phyloP scores from a whole-genome alignment of 2,888 invertebrate genomes.

The Xestobium rufovillosum region DNA sequence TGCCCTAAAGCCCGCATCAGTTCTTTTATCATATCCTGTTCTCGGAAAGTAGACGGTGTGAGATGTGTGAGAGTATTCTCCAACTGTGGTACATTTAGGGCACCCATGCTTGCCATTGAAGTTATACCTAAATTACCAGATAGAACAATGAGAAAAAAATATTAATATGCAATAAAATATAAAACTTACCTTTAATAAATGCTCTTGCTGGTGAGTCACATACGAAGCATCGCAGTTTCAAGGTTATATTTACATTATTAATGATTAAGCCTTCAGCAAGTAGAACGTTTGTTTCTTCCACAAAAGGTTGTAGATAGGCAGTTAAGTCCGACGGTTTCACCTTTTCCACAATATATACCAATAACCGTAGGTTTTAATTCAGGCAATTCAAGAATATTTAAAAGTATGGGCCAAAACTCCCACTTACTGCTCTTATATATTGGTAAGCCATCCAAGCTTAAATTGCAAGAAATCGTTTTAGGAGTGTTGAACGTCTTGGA shows the following conservation, averaged over 20 bases:
- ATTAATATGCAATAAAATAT: too few species aligned
- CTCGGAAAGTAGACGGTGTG: conserved; percentile 5
- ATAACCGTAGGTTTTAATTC: conserved; percentile 18
- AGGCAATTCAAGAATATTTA: conserved; percentile 17
- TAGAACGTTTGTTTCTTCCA: conserved; percentile 18
- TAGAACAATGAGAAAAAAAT: too few species aligned
- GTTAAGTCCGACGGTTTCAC: conserved; percentile 16
- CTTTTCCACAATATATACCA: conserved; percentile 19
- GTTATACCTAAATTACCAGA: too few species aligned
- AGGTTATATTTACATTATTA: conserved; percentile 9
- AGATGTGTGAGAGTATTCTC: conserved; percentile 21
- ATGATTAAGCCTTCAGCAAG: conserved; percentile 14
- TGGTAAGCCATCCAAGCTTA: conserved; percentile 23
- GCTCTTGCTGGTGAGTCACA: conserved; percentile 22
- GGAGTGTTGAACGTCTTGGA: too few species aligned
- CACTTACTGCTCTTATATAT: conserved; percentile 20
- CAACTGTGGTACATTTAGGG: conserved; percentile 20
- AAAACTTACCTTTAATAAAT: conserved; percentile 23
- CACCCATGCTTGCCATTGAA: conserved; percentile 22
- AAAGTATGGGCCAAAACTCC: conserved; percentile 25
- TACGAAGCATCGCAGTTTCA: conserved; percentile 20
- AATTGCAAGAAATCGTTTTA: conserved; percentile 17
- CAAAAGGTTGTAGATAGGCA: conserved; percentile 17
- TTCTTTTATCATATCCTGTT: conserved; percentile 8
- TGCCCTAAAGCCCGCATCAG: conserved; percentile 1